Percentiles rank a stretch among this genome's conserved stretches.
These are phyloP conservation scores for Rana temporaria DNA, from an alignment of 2,113 vertebrate genomes.

Conservation along the genomic window DNA sequence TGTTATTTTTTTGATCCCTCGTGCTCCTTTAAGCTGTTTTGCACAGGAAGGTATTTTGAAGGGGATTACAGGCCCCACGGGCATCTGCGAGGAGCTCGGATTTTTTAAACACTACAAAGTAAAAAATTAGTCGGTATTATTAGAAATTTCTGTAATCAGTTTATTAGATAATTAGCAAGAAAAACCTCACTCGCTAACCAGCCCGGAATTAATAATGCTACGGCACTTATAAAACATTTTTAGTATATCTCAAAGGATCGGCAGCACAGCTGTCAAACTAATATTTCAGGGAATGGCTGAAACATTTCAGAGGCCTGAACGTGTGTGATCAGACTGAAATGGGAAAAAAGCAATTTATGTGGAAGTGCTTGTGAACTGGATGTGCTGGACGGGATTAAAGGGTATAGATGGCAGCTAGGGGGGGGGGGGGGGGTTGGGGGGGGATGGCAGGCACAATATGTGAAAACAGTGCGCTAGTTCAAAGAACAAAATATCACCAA, in stretches of 20 bases:
- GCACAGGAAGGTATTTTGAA: slow-evolving; percentile 16
- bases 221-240: slow-evolving; percentile 23
- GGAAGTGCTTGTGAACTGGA: slow-evolving; percentile 17
- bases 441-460: not conserved
- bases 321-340: slow-evolving; percentile 13
- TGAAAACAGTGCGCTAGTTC: too few species aligned
- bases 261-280: slow-evolving; percentile 13
- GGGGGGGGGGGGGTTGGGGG: not conserved
- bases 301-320: not conserved
- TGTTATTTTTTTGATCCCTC: slow-evolving; percentile 9
- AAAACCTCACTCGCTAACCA: not conserved
- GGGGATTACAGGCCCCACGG: slow-evolving; percentile 25
- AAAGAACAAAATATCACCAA: not conserved
- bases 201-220: slow-evolving; percentile 15
- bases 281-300: slow-evolving; percentile 22
- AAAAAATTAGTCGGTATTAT: slow-evolving; percentile 43
- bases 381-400: slow-evolving; percentile 28
- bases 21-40: slow-evolving; percentile 43
- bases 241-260: slow-evolving; percentile 22
- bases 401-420: not conserved
- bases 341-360: slow-evolving; percentile 33
- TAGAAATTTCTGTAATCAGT: slow-evolving; percentile 42
- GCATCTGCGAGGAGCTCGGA: not conserved
- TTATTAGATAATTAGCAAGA: slow-evolving; percentile 47
- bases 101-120: slow-evolving; percentile 44